Evolutionary conservation across 2,113 vertebrate species (phyloP).

Genomic region (Zootoca vivipara): DNA sequence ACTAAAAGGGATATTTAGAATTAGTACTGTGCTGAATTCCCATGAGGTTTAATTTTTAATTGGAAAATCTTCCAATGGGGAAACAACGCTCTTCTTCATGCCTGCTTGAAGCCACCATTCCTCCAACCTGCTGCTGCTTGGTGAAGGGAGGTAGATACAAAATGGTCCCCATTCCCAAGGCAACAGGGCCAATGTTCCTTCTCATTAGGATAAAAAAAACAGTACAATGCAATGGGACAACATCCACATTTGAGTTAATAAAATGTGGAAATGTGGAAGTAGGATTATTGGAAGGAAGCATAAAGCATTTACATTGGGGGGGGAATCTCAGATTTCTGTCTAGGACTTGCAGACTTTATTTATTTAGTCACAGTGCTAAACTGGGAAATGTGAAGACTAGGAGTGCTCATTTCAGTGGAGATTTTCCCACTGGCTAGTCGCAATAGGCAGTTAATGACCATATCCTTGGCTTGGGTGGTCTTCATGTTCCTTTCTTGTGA

Average conservation of each 20-base stretch:
- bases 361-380: conserved; percentile 71
- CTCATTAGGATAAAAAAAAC: background rate
- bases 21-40: background rate
- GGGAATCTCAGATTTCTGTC: background rate
- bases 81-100: background rate
- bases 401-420: conserved; percentile 93
- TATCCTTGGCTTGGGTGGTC: conserved; percentile 89
- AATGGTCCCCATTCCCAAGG: background rate
- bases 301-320: background rate
- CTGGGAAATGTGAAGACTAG: conserved; percentile 90
- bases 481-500: conserved; percentile 91
- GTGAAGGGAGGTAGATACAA: background rate
- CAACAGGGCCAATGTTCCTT: too few relatives aligned
- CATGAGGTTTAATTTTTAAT: background rate
- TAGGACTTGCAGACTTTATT: background rate
- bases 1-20: background rate
- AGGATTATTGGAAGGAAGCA: background rate
- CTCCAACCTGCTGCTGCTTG: background rate
- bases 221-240: background rate
- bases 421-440: conserved; percentile 84
- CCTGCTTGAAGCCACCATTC: background rate
- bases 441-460: conserved; percentile 89
- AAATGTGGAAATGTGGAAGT: background rate
- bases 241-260: background rate
- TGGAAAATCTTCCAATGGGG: background rate